phyloP scores from a whole-genome alignment of 2,888 invertebrate species.

The Pandemis cinnamomeana region DNA sequence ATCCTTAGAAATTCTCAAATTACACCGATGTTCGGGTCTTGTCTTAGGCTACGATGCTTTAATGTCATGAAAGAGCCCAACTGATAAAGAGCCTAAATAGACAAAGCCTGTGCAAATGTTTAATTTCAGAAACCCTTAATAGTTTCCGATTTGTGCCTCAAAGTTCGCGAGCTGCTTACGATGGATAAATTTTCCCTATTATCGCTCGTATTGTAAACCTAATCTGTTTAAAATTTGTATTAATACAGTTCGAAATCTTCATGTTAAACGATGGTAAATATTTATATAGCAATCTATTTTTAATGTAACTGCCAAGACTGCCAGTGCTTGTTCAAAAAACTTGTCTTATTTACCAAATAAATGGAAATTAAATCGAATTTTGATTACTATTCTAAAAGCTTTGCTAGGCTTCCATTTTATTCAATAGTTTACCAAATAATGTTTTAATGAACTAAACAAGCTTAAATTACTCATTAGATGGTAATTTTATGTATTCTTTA shows the following conservation, averaged over 20 bases:
- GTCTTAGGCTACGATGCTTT: constrained; percentile 15
- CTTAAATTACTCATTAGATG: too few species aligned
- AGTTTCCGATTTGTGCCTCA: constrained; percentile 22
- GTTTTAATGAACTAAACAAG: too few species aligned
- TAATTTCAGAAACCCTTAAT: constrained; percentile 35
- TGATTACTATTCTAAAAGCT: too few species aligned
- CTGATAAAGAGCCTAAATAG: constrained; percentile 37
- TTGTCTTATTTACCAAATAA: too few species aligned
- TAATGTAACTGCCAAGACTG: neutral
- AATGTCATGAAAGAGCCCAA: constrained; percentile 15
- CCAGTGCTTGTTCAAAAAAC: neutral
- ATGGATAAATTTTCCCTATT: neutral
- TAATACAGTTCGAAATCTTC: neutral
- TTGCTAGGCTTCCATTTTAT: too few species aligned
- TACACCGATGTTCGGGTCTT: constrained; percentile 1
- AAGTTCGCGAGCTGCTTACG: constrained; percentile 14
- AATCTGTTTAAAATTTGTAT: neutral
- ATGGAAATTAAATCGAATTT: too few species aligned
- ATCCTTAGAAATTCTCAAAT: neutral
- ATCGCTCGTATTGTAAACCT: neutral
- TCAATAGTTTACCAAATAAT: too few species aligned
- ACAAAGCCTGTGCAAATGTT: constrained; percentile 36
- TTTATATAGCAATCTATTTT: neutral
- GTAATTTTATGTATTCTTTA: too few species aligned
- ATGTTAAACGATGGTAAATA: neutral